Conservation (phyloP, 1,140 invertebrate genomes). For the Camponotus floridanus region DNA sequence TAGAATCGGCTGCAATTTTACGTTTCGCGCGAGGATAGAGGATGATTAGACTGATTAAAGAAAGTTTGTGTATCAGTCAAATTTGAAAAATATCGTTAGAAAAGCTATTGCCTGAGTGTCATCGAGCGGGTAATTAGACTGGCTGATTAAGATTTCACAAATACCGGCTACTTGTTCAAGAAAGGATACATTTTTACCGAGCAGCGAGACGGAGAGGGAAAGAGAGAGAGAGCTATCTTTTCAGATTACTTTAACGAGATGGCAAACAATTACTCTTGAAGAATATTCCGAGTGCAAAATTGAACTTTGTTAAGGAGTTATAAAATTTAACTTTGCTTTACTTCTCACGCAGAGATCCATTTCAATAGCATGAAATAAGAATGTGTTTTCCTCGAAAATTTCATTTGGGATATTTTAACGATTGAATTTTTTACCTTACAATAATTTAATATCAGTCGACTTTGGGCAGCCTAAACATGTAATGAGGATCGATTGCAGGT, state of each 20-base stretch:
- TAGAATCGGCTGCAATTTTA: constrained; percentile 12
- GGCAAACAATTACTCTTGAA: constrained; percentile 16
- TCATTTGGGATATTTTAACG: constrained; percentile 10
- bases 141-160: constrained; percentile 37
- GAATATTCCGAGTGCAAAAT: constrained; percentile 6
- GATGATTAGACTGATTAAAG: constrained; percentile 28
- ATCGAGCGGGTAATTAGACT: constrained; percentile 13
- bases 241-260: constrained; percentile 9
- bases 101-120: constrained; percentile 27
- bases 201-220: neutral
- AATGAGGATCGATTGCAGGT: neutral
- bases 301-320: constrained; percentile 4
- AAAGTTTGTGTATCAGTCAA: constrained; percentile 8
- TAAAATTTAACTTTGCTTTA: neutral
- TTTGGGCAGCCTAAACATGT: neutral
- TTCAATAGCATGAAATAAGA: constrained; percentile 42
- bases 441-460: neutral
- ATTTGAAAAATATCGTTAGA: constrained; percentile 24
- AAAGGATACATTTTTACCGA: neutral
- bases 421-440: neutral
- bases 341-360: constrained; percentile 15
- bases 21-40: neutral
- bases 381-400: constrained; percentile 35
- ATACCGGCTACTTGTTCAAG: neutral
- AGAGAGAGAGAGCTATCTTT: neutral